Percentiles rank a stretch among this genome's conserved stretches.
These are phyloP conservation scores for Meles meles DNA, from an alignment of 2,113 vertebrate genomes.

Conservation along the genomic window DNA sequence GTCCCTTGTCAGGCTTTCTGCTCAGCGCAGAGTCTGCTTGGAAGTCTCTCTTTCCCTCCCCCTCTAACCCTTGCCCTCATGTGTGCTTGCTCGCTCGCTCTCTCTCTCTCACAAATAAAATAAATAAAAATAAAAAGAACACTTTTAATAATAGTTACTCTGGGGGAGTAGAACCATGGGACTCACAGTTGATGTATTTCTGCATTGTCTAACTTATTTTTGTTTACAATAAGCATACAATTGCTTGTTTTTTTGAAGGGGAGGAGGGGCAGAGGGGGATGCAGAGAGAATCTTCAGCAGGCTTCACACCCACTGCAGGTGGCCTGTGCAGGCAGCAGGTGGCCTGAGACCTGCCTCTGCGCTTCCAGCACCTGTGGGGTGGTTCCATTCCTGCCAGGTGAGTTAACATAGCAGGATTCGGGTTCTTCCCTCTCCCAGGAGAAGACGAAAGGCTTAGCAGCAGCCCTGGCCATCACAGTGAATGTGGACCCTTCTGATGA, in stretches of 20 bases:
- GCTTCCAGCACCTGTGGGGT: neutral
- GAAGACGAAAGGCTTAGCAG: rapidly evolving
- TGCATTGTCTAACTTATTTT: too few relatives aligned
- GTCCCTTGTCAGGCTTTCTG: neutral
- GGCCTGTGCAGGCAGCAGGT: neutral
- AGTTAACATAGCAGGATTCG: neutral
- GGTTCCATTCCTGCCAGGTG: neutral
- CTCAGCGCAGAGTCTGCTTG: neutral
- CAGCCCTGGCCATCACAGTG: neutral
- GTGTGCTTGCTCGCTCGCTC: neutral
- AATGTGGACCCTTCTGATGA: neutral
- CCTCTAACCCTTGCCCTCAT: neutral
- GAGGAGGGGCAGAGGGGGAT: too few relatives aligned
- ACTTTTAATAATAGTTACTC: too few relatives aligned
- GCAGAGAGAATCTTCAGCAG: neutral
- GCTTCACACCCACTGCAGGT: neutral
- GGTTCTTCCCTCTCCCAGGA: neutral
- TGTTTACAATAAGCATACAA: too few relatives aligned
- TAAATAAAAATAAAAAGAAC: too few relatives aligned
- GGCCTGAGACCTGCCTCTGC: neutral
- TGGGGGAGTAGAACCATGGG: too few relatives aligned
- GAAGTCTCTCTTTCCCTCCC: neutral
- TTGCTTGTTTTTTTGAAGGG: too few relatives aligned
- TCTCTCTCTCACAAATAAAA: neutral
- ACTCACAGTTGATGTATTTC: too few relatives aligned